Conservation (phyloP, 2,888 invertebrate species). For the Agriotes lineatus region DNA sequence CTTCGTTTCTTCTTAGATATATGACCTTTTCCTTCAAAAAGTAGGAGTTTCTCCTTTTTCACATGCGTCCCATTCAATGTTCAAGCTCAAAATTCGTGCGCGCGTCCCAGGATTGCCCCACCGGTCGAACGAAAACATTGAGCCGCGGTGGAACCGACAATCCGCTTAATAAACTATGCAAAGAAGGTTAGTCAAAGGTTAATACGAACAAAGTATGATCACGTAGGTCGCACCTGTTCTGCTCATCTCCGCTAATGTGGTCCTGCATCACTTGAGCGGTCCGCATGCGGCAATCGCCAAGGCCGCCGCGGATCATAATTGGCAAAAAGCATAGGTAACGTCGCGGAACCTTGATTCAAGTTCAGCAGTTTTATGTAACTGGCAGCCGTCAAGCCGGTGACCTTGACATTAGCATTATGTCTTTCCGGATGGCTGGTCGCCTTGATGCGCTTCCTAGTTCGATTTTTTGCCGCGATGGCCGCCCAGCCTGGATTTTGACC, state of each 20-base stretch:
- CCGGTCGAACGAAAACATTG: no score
- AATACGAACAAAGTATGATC: conserved; percentile 45
- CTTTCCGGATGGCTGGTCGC: conserved; percentile 46
- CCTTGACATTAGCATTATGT: conserved; percentile 55
- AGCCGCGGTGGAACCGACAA: conserved; percentile 25
- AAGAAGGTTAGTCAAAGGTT: conserved; percentile 50
- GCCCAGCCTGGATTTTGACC: no score
- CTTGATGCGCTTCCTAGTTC: conserved; percentile 10
- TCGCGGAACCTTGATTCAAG: conserved; percentile 44
- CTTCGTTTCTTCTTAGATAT: no score
- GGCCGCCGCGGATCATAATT: conserved; percentile 36
- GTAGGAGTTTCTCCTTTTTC: no score
- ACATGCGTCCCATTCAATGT: no score
- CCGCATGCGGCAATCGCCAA: conserved; percentile 34
- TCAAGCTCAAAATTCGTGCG: no score
- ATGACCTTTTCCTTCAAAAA: no score
- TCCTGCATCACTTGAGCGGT: conserved; percentile 10
- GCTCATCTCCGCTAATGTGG: conserved; percentile 30
- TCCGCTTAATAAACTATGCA: conserved; percentile 21
- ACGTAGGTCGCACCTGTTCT: conserved; percentile 47
- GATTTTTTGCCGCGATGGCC: neutral
- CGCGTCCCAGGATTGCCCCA: no score
- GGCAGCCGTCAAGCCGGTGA: conserved; percentile 33
- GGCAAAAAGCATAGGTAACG: conserved; percentile 28
- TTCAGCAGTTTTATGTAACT: conserved; percentile 38